These are phyloP conservation scores for Bacillus rossius DNA, from an alignment of 1,140 invertebrate species.

Conservation along the genomic window DNA sequence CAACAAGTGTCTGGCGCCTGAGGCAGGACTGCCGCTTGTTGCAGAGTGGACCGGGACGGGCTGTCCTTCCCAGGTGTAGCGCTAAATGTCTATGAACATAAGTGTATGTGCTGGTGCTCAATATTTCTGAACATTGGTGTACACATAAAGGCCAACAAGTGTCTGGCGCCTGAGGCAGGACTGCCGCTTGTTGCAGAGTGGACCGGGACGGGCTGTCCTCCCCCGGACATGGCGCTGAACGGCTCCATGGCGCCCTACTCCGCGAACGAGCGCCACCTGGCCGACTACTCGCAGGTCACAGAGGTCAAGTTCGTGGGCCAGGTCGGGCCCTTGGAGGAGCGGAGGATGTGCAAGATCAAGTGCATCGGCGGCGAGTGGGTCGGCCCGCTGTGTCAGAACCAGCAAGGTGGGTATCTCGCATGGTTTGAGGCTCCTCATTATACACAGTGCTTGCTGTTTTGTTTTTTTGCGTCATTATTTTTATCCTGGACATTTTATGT, in stretches of 20 bases:
- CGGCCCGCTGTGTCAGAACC: slow-evolving; percentile 58
- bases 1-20: no score
- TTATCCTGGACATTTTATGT: no score
- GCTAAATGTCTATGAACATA: no score
- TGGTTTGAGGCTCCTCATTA: background rate
- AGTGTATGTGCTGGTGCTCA: no score
- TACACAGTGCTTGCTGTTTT: background rate
- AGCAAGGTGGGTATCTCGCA: slow-evolving; percentile 37
- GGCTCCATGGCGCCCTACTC: background rate
- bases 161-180: no score
- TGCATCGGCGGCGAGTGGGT: slow-evolving; percentile 76
- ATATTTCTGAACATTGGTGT: no score
- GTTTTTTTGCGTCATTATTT: slow-evolving; percentile 2
- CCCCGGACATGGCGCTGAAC: slow-evolving; percentile 10
- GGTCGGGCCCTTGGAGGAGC: slow-evolving; percentile 58
- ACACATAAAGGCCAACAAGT: no score
- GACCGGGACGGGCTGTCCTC: slow-evolving; percentile 5
- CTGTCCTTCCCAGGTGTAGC: no score
- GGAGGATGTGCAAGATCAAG: slow-evolving; percentile 70
- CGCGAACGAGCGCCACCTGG: background rate
- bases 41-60: no score
- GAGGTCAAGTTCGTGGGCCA: slow-evolving; percentile 62
- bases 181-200: slow-evolving; percentile 10
- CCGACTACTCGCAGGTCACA: slow-evolving; percentile 31
- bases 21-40: no score